Evolutionary conservation across 2,797 vertebrate genomes (phyloP).

Genomic region (Chrysocyon brachyurus): DNA sequence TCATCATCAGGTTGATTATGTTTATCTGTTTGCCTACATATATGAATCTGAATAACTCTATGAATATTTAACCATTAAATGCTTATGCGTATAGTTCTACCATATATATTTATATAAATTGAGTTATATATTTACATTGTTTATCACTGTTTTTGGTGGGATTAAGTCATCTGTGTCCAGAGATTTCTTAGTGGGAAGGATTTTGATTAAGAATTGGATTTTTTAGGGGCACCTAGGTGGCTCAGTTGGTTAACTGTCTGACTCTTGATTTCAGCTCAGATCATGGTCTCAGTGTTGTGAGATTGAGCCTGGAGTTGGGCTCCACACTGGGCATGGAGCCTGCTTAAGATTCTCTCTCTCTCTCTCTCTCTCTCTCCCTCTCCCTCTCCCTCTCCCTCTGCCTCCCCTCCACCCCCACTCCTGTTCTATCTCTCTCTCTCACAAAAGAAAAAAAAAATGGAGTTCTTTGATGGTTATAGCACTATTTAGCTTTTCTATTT

Average conservation of each 20-base stretch:
- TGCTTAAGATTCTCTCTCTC: background rate
- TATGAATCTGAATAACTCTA: background rate
- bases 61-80: background rate
- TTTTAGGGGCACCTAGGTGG: background rate
- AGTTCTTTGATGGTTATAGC: constrained; percentile 5
- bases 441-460: background rate
- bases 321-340: background rate
- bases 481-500: constrained; percentile 48
- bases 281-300: background rate
- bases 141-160: background rate
- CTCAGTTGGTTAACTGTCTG: background rate
- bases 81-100: background rate
- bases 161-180: background rate
- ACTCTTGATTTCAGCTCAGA: background rate
- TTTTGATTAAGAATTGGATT: constrained; percentile 16
- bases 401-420: background rate
- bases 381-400: background rate
- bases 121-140: background rate
- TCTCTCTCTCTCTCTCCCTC: background rate
- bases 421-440: background rate
- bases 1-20: background rate
- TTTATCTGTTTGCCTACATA: background rate
- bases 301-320: background rate
- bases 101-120: background rate
- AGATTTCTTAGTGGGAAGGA: background rate